Evolutionary conservation across 2,888 invertebrate genomes (phyloP).

Genomic region (Caenorhabditis sp.): DNA sequence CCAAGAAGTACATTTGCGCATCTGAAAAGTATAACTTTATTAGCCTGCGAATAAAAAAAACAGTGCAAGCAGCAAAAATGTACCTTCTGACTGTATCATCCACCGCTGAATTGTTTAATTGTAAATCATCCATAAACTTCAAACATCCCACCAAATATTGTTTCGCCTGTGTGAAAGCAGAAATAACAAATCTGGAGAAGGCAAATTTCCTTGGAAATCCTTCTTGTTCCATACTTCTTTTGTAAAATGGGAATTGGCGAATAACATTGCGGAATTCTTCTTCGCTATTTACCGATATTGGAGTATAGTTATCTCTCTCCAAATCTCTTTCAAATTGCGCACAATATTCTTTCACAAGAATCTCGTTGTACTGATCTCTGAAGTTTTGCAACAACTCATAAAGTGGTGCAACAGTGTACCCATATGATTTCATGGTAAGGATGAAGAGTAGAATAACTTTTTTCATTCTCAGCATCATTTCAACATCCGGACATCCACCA

Average conservation of each 20-base stretch:
- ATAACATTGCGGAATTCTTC: constrained; percentile 86
- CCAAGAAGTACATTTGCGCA: constrained; percentile 86
- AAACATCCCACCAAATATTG: constrained; percentile 95
- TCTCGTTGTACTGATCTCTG: constrained; percentile 95
- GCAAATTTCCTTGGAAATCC: constrained; percentile 81
- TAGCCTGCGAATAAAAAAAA: too few species aligned
- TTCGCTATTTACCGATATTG: constrained; percentile 77
- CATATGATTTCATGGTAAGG: constrained; percentile 88
- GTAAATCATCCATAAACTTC: constrained; percentile 79
- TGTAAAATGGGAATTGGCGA: constrained; percentile 88
- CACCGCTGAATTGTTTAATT: constrained; percentile 78
- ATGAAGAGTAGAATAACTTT: constrained; percentile 92
- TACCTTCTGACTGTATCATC: constrained; percentile 89
- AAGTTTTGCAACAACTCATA: constrained; percentile 77
- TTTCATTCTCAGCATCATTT: constrained; percentile 90
- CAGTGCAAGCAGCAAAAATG: too few species aligned
- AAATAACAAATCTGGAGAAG: constrained; percentile 94
- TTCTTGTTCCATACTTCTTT: constrained; percentile 78
- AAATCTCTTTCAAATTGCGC: constrained; percentile 88
- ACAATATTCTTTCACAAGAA: constrained; percentile 94
- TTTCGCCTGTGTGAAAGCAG: constrained; percentile 94
- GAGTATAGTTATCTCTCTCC: constrained; percentile 85
- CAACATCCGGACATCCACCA: constrained; percentile 91
- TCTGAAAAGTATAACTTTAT: too few species aligned
- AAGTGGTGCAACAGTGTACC: constrained; percentile 87